These are phyloP conservation scores for Tringa solitaria DNA, from an alignment of 2,113 vertebrate species.

Conservation along the genomic window DNA sequence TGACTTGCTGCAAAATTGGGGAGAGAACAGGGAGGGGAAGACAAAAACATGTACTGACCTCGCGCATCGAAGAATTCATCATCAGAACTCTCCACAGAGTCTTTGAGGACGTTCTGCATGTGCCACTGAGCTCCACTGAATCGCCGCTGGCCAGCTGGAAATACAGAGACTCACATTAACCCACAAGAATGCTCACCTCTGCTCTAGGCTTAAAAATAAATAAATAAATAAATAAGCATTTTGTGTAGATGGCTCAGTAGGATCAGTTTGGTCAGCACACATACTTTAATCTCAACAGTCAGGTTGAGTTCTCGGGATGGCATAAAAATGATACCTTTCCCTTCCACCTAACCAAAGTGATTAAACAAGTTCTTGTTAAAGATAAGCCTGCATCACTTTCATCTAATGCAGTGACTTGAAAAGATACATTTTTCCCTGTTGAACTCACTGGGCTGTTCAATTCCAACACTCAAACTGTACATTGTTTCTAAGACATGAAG, in stretches of 20 bases:
- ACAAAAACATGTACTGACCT: slow-evolving; percentile 77
- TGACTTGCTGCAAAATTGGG: background rate
- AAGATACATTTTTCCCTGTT: background rate
- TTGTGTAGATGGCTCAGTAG: background rate
- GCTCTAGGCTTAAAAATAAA: background rate
- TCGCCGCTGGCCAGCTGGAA: slow-evolving; percentile 76
- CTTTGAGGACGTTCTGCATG: slow-evolving; percentile 85
- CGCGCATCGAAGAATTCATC: slow-evolving; percentile 98
- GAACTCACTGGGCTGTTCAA: background rate
- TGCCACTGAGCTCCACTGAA: slow-evolving; percentile 83
- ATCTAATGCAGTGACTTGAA: background rate
- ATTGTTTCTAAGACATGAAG: background rate
- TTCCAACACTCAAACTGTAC: background rate
- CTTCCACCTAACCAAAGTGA: background rate
- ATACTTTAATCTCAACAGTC: background rate
- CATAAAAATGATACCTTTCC: background rate
- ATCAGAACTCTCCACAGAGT: slow-evolving; percentile 94
- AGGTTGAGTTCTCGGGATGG: background rate
- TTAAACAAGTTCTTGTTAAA: background rate
- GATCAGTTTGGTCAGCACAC: accelerated
- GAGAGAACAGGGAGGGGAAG: background rate
- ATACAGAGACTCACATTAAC: background rate
- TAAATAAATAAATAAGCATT: background rate
- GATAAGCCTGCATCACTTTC: background rate
- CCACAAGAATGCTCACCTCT: background rate